Percentiles rank a stretch among this genome's conserved stretches.
Conservation (phyloP, 2,113 vertebrate genomes). For the Anhinga rufa region DNA sequence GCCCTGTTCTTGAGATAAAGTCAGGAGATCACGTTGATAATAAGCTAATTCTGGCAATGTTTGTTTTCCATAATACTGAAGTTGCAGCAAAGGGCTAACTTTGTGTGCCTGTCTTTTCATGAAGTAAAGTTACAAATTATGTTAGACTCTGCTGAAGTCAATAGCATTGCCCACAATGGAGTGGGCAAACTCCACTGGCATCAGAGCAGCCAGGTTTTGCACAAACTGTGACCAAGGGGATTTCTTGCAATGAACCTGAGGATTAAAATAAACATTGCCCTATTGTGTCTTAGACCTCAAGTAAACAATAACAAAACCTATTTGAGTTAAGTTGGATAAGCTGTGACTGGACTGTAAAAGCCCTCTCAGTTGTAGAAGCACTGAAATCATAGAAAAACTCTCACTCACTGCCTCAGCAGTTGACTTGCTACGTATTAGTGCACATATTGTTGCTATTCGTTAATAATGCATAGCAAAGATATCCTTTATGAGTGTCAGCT, state of each 20-base stretch:
- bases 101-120: not conserved
- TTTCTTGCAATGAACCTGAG: not conserved
- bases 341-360: not conserved
- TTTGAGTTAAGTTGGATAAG: not conserved
- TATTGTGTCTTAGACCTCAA: not conserved
- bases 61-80: not conserved
- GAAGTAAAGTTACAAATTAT: not conserved
- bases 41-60: not conserved
- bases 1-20: not conserved
- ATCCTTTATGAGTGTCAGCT: not conserved
- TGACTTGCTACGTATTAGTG: rapidly evolving
- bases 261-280: not conserved
- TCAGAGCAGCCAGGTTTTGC: not conserved
- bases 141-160: not conserved
- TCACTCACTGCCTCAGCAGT: not conserved
- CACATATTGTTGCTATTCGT: not conserved
- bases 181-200: not conserved
- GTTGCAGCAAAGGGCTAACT: not conserved
- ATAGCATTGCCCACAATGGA: not conserved
- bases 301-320: not conserved
- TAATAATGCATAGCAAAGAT: not conserved
- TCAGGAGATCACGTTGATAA: not conserved
- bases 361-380: not conserved
- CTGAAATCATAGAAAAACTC: not conserved
- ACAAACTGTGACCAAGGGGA: rapidly evolving